These are phyloP conservation scores for Pherbina coryleti DNA, from an alignment of 2,888 invertebrate species.

Conservation along the genomic window DNA sequence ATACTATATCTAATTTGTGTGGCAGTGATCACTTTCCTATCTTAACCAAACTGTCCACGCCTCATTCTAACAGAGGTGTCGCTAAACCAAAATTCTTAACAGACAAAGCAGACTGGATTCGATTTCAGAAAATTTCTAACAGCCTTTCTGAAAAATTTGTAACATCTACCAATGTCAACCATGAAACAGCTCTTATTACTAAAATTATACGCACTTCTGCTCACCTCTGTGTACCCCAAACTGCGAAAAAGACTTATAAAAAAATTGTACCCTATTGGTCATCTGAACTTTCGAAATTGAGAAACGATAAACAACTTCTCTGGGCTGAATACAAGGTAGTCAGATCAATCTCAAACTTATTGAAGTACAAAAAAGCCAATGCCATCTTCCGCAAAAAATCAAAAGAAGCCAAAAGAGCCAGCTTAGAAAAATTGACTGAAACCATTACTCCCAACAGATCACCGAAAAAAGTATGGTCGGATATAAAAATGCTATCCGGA, in stretches of 20 bases:
- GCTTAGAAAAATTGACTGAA: background rate
- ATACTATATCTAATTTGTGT: background rate
- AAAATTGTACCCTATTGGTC: background rate
- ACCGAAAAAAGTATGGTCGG: background rate
- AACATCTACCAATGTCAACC: background rate
- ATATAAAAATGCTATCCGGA: background rate
- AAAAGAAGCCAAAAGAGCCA: background rate
- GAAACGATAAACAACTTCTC: background rate
- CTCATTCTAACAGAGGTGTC: background rate
- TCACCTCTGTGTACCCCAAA: background rate
- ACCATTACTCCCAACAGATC: background rate
- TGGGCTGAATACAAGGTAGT: background rate
- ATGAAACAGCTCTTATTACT: background rate
- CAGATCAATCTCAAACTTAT: background rate
- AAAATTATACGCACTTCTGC: background rate
- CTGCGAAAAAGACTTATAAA: background rate
- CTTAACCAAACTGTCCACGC: background rate
- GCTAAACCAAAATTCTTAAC: background rate
- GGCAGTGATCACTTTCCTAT: background rate
- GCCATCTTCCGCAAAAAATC: too few species aligned
- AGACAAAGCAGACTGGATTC: background rate
- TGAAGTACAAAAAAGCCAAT: too few species aligned
- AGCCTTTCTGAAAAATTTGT: background rate
- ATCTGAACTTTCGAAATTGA: background rate
- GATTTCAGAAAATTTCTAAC: background rate